These are phyloP conservation scores for Heterotis niloticus DNA, from an alignment of 2,113 vertebrate genomes.

Conservation along the genomic window DNA sequence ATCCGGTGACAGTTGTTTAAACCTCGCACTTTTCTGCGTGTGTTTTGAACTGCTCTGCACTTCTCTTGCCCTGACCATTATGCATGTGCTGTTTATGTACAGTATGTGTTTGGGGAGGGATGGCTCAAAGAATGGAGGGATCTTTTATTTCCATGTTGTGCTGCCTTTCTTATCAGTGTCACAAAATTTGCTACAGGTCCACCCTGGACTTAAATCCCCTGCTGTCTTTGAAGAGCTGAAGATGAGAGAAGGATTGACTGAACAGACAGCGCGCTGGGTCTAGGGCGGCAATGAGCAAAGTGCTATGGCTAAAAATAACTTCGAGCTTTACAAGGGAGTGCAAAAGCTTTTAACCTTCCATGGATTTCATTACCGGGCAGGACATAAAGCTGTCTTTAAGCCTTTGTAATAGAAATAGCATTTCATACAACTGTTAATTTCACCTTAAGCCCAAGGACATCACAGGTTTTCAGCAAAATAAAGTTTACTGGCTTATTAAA, in stretches of 20 bases:
- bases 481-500: slow-evolving; percentile 57
- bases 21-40: too few relatives aligned
- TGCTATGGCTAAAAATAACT: not conserved
- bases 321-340: not conserved
- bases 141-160: too few relatives aligned
- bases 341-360: not conserved
- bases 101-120: too few relatives aligned
- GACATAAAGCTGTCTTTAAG: slow-evolving; percentile 30
- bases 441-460: slow-evolving; percentile 45
- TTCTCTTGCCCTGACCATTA: too few relatives aligned
- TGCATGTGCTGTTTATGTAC: too few relatives aligned
- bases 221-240: not conserved
- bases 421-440: slow-evolving; percentile 53
- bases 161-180: too few relatives aligned
- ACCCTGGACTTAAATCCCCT: not conserved
- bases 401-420: slow-evolving; percentile 48
- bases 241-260: not conserved
- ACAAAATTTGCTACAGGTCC: too few relatives aligned
- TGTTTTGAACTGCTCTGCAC: too few relatives aligned
- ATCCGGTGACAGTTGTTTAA: too few relatives aligned
- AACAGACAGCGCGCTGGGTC: not conserved
- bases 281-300: not conserved
- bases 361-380: not conserved
- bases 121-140: too few relatives aligned
- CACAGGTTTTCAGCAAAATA: slow-evolving; percentile 48